Evolutionary conservation across 2,113 vertebrate genomes (phyloP).

Genomic region (Solea senegalensis): DNA sequence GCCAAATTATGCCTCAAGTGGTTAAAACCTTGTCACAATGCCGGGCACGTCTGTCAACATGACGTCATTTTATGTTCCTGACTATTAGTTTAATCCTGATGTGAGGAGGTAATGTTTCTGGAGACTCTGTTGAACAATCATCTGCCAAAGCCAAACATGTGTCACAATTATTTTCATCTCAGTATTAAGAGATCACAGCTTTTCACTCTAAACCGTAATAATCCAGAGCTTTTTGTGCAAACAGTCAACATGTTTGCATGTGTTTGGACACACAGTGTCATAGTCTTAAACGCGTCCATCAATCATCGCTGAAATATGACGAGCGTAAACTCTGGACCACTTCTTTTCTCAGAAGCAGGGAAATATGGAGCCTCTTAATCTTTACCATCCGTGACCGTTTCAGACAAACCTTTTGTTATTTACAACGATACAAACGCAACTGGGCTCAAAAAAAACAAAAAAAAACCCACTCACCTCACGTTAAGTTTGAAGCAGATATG

Average conservation of each 20-base stretch:
- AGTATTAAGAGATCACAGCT: neutral
- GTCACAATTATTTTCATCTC: conserved; percentile 38
- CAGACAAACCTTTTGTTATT: conserved; percentile 57
- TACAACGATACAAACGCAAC: conserved; percentile 51
- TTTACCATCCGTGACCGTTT: conserved; percentile 48
- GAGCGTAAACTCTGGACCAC: conserved; percentile 45
- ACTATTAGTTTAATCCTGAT: too few relatives aligned
- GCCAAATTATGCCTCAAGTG: too few relatives aligned
- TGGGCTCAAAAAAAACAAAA: conserved; percentile 21
- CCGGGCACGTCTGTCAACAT: too few relatives aligned
- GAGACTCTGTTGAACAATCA: too few relatives aligned
- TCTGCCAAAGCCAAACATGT: conserved; percentile 5
- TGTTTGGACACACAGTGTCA: conserved; percentile 10
- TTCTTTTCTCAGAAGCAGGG: conserved; percentile 50
- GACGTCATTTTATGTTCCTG: too few relatives aligned
- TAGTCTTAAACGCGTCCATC: conserved; percentile 29
- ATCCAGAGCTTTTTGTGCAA: neutral
- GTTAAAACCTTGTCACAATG: too few relatives aligned
- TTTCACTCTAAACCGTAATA: too few relatives aligned
- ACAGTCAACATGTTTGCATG: conserved; percentile 18
- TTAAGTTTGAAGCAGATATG: conserved; percentile 84
- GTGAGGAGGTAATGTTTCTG: too few relatives aligned
- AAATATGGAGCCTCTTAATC: conserved; percentile 58
- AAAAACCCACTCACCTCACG: too few relatives aligned
- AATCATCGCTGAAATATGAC: conserved; percentile 52